phyloP scores from a whole-genome alignment of 1,140 invertebrate genomes.

The Centruroides vittatus region DNA sequence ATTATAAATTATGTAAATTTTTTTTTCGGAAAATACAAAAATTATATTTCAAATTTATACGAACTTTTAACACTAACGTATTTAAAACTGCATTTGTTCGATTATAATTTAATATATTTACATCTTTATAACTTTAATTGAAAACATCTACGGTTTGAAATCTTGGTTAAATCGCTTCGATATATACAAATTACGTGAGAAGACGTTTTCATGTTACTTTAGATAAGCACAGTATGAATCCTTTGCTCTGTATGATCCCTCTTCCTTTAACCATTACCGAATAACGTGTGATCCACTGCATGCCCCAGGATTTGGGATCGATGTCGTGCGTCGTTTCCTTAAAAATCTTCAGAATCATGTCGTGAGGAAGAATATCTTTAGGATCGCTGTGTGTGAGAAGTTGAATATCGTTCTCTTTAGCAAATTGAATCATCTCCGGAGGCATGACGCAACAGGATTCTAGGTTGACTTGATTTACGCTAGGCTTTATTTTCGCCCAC shows the following conservation, averaged over 20 bases:
- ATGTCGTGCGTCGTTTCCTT: constrained; percentile 20
- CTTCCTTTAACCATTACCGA: constrained; percentile 76
- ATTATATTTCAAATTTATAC: too few relatives aligned
- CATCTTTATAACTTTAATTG: too few relatives aligned
- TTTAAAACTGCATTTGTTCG: too few relatives aligned
- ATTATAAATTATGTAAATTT: too few relatives aligned
- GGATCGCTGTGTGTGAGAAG: constrained; percentile 91
- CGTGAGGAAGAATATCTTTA: constrained; percentile 45
- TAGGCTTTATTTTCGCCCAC: constrained; percentile 65
- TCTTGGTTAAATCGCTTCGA: too few relatives aligned
- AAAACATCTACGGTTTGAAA: too few relatives aligned
- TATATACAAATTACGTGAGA: neutral
- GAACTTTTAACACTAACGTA: too few relatives aligned
- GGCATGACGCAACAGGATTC: constrained; percentile 92
- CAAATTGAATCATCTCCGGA: constrained; percentile 71
- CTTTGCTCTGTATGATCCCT: constrained; percentile 74
- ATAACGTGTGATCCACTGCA: constrained; percentile 63
- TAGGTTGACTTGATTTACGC: constrained; percentile 88
- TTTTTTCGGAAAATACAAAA: too few relatives aligned
- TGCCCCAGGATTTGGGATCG: constrained; percentile 22
- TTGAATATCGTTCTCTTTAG: constrained; percentile 78
- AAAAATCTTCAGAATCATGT: constrained; percentile 36
- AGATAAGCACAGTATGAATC: constrained; percentile 43
- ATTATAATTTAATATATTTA: too few relatives aligned
- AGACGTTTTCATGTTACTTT: neutral